These are phyloP conservation scores for Canis aureus DNA, from an alignment of 2,113 vertebrate species.

Conservation along the genomic window DNA sequence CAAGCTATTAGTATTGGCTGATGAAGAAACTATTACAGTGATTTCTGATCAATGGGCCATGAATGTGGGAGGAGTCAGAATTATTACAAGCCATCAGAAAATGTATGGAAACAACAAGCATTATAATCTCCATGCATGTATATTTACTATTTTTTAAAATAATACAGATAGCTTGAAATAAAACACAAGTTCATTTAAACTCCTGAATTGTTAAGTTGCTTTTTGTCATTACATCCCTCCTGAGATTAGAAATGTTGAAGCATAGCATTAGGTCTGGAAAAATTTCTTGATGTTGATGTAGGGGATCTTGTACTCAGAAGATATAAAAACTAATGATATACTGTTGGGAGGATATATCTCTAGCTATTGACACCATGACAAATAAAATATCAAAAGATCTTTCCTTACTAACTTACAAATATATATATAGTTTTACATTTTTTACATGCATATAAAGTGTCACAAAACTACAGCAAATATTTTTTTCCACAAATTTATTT, in stretches of 20 bases:
- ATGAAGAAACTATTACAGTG: not conserved
- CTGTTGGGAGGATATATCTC: not conserved
- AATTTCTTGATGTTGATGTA: not conserved
- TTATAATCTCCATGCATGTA: not conserved
- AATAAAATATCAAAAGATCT: not conserved
- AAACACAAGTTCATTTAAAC: constrained; percentile 5
- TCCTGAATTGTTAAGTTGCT: not conserved
- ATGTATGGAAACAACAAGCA: not conserved
- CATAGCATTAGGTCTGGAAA: not conserved
- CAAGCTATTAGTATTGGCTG: not conserved
- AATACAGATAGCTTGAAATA: not conserved
- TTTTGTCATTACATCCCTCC: not conserved
- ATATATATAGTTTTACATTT: not conserved
- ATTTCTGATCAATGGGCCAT: not conserved
- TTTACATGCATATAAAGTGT: not conserved
- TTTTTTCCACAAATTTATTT: not conserved
- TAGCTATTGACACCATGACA: not conserved
- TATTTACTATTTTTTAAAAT: not conserved
- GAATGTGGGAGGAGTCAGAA: not conserved
- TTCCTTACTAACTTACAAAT: not conserved
- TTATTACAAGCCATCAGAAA: not conserved
- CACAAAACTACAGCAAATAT: not conserved
- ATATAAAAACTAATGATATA: not conserved
- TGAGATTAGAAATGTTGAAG: not conserved
- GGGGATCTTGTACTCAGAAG: not conserved